Conservation (phyloP, 2,113 vertebrate species). For the Rhinolophus sinicus region DNA sequence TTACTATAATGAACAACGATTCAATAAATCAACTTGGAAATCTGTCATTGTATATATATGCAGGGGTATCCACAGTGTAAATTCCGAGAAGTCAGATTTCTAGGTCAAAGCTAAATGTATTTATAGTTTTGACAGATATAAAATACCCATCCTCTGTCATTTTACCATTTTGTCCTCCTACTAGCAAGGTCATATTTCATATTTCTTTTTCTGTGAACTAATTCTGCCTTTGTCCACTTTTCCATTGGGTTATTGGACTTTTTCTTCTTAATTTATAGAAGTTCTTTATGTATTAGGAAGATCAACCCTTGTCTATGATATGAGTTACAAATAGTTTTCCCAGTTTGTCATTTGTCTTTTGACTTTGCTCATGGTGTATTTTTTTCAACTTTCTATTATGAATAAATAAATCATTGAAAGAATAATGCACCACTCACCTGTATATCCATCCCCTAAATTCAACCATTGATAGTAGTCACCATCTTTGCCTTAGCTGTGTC, state of each 20-base stretch:
- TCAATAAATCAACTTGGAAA: accelerated
- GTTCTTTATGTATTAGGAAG: background rate
- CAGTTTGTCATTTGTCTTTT: background rate
- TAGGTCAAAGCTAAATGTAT: background rate
- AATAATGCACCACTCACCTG: background rate
- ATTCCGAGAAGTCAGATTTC: background rate
- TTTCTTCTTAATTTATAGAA: background rate
- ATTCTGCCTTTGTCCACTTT: background rate
- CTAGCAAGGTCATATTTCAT: background rate
- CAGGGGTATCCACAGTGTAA: too few relatives aligned
- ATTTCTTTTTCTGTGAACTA: background rate
- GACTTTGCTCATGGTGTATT: background rate
- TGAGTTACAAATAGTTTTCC: background rate
- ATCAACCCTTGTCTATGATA: background rate
- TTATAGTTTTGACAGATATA: background rate
- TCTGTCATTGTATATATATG: background rate
- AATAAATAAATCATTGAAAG: background rate
- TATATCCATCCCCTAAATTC: background rate
- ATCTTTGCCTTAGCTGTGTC: background rate
- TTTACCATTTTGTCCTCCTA: background rate
- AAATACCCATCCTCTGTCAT: too few relatives aligned
- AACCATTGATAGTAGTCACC: background rate
- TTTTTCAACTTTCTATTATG: background rate
- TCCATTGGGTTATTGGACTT: background rate
- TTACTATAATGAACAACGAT: accelerated